A percentile compares a stretch with the other conserved stretches of the same genome.
phyloP scores from a whole-genome alignment of 1,140 invertebrate genomes.

The Penaeus chinensis region DNA sequence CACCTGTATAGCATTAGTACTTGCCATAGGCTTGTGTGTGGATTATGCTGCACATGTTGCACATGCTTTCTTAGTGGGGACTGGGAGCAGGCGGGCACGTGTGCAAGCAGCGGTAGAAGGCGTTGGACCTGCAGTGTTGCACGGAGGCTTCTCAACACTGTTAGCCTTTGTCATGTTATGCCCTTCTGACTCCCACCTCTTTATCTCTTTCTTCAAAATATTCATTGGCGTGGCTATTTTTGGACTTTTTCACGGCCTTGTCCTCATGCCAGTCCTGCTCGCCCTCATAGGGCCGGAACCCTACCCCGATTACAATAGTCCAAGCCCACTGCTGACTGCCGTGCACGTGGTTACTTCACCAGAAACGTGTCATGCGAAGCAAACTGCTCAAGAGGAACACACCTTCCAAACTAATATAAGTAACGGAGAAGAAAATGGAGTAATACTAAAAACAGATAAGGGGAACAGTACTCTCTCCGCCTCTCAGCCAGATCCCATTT shows the following conservation, averaged over 20 bases:
- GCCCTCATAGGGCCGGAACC: conserved; percentile 77
- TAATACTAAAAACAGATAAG: too few relatives aligned
- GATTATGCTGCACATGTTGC: conserved; percentile 90
- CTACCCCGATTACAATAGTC: conserved; percentile 65
- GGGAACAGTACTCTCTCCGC: too few relatives aligned
- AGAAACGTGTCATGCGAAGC: too few relatives aligned
- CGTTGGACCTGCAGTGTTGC: conserved; percentile 82
- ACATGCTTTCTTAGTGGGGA: conserved; percentile 64
- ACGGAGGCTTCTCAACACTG: conserved; percentile 84
- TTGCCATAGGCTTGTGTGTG: conserved; percentile 86
- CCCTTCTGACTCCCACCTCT: conserved; percentile 80
- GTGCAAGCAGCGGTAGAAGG: conserved; percentile 76
- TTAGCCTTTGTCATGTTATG: conserved; percentile 79
- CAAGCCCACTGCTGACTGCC: not conserved
- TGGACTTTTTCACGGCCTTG: conserved; percentile 79
- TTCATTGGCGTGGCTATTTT: conserved; percentile 82
- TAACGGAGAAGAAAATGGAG: too few relatives aligned
- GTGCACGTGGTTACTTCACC: not conserved
- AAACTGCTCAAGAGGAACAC: too few relatives aligned
- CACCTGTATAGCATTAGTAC: conserved; percentile 83
- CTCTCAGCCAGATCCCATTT: too few relatives aligned
- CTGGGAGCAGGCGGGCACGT: conserved; percentile 71
- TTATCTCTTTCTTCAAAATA: conserved; percentile 83
- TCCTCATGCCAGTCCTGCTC: conserved; percentile 80
- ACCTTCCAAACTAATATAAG: too few relatives aligned